Conservation (phyloP, 2,113 vertebrate species). For the Rhipidura dahli region DNA sequence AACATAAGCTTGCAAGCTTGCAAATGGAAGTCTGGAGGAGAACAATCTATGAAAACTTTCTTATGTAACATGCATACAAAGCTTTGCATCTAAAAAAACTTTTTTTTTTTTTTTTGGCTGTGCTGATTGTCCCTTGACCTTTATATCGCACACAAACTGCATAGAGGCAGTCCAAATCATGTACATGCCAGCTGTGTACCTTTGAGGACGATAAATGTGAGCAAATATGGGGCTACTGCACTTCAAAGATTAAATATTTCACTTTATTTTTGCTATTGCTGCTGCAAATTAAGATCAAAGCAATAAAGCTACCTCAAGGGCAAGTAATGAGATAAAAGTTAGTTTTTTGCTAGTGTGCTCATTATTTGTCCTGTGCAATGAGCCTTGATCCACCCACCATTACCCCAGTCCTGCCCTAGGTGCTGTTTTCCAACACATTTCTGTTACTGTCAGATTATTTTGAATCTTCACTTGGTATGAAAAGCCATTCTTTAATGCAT, state of each 20-base stretch:
- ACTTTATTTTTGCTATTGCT: background rate
- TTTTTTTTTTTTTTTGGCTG: background rate
- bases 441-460: background rate
- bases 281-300: background rate
- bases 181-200: accelerated
- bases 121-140: background rate
- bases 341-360: background rate
- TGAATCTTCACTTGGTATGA: background rate
- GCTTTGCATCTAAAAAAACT: background rate
- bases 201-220: background rate
- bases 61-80: accelerated
- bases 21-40: background rate
- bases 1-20: background rate
- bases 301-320: background rate
- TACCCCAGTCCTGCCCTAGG: background rate
- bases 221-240: background rate
- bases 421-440: background rate
- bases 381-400: background rate
- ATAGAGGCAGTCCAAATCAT: background rate
- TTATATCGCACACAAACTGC: background rate
- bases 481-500: background rate
- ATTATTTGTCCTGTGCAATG: background rate
- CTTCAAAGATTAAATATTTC: background rate
- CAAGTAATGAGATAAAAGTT: background rate
- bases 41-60: background rate